Evolutionary conservation across 2,888 invertebrate species (phyloP).

Genomic region (Melinopterus prodromus): DNA sequence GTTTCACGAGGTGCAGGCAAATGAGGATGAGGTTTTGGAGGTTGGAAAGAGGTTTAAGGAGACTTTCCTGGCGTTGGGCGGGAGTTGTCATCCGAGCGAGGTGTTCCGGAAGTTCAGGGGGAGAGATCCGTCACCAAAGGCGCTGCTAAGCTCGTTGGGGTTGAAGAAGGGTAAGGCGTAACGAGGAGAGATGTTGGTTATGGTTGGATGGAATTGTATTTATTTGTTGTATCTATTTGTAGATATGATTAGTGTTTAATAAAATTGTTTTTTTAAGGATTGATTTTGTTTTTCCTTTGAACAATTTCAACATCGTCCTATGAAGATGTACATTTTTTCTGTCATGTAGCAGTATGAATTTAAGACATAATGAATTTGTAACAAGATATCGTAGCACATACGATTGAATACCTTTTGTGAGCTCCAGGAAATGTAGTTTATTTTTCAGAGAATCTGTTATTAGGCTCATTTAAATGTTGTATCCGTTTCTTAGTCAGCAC

Average conservation of each 20-base stretch:
- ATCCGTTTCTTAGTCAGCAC: too few species aligned
- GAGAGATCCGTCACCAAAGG: conserved; percentile 88
- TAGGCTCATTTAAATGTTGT: too few species aligned
- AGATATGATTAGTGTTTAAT: not conserved
- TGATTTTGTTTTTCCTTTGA: not conserved
- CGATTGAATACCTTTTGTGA: too few species aligned
- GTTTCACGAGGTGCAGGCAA: conserved; percentile 74
- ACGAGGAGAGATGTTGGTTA: not conserved
- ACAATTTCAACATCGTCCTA: too few species aligned
- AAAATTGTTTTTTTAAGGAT: conserved; percentile 4
- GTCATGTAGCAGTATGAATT: too few species aligned
- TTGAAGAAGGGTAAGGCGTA: conserved; percentile 56
- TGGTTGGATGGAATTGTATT: not conserved
- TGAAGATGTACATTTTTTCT: too few species aligned
- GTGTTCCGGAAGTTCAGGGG: conserved; percentile 92
- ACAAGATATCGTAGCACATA: too few species aligned
- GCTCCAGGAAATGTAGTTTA: too few species aligned
- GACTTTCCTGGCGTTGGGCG: conserved; percentile 84
- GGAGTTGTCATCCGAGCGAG: conserved; percentile 82
- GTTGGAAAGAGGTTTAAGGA: conserved; percentile 79
- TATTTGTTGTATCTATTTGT: conserved; percentile 4
- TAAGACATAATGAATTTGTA: too few species aligned
- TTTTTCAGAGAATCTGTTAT: too few species aligned
- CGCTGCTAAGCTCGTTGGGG: conserved; percentile 74
- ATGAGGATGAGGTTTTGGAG: conserved; percentile 64